Base-by-base conservation (phyloP, 2,888 invertebrate genomes). In the Galerucella nymphaeae region DNA sequence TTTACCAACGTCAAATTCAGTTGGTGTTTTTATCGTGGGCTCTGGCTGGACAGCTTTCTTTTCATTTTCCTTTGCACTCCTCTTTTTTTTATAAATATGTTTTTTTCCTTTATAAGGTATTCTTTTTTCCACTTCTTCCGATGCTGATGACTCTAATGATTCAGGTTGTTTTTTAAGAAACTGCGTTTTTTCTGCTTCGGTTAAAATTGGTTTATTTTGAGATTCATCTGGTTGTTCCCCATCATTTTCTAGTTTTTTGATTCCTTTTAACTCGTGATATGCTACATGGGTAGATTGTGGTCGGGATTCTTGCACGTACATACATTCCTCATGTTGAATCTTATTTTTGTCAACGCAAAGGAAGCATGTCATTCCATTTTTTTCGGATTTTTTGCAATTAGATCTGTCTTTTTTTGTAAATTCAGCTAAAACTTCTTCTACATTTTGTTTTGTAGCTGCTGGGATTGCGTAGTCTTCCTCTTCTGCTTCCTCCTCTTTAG, bases 311-410 rank as follows among this genome's bases (percentile, higher is more conserved):
- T 92, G 92, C 10, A 93, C 89, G 85, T 90, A 94, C 91, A 93
- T 93, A 82, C 94, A 94, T 84, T 94, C 94, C 85, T 94, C 94
- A 80, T 93, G 91, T 83, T 92, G 91, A 65, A 91, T 87, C 1
- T 93, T 93, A 65, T 90, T 89, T 77, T 91, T 89, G 80, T 93
- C 93, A 4, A 90, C 86, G 83, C 94, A 94, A 78, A 92, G 89
- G 83, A 90, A 94, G 82, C 94, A 94, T 0, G 93, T 93, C 92
- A 94, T 93, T 55, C 92, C 92, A 78, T 93, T 91, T 81, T 92
- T 92, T 75, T 90, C 88, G 0, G 92, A 89, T 84, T 92, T 92
- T 81, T 92, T 91, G 83, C 94, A 94, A 10, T 91, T 87, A 38
- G 92, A 91, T 78, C 93, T 88, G 80, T 94, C 93, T 84, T 93